Evolutionary conservation across 1,140 invertebrate species (phyloP), one percentile per base, ranked within the genome.

Genomic region (Mercenaria mercenaria): DNA sequence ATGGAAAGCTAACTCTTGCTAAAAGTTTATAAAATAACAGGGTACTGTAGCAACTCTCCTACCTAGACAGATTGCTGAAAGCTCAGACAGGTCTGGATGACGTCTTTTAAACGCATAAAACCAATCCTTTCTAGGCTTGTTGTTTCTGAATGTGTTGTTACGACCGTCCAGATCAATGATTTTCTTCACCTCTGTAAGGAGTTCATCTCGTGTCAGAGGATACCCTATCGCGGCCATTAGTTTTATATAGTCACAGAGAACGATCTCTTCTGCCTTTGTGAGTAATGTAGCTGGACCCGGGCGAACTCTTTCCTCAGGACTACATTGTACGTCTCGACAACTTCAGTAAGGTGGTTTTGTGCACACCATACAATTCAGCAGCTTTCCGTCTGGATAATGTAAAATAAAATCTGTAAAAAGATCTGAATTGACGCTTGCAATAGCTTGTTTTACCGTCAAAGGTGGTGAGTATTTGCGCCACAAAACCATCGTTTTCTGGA

Each of bases 111-210:
- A 47, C 6, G 6, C 43, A 47, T 47, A 47, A 47, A 8, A 47
- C 83, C 85, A 88, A 23, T 50, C 76, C 32, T 69, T 47, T 0
- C 52, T 74, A 32, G 85, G 85, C 10, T 76, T 26, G 39, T 79
- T 88, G 29, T 88, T 56, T 29, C 29, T 29, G 37, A 84, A 84
- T 3, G 61, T 34, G 15, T 39, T 80, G 8, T 8, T 52, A 6
- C 50, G 41, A 1, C 76, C 76, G 23, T 52, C 76, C 18, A 29
- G 4, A 52, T 80, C 76, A 29, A 52, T 18, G 1, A 80, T 32
- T 29, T 52, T 47, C 47, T 80, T 26, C 0, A 50, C 50, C 20
- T 80, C 76, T 39, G 4, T 34, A 13, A 4, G 1, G 4, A 80
- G 39, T 34, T 29, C 32, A 8, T 52, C 26, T 50, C 50, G 20